Percentiles rank a stretch among this genome's conserved stretches.
phyloP scores from a whole-genome alignment of 2,113 vertebrate genomes.

The Mus musculus region DNA sequence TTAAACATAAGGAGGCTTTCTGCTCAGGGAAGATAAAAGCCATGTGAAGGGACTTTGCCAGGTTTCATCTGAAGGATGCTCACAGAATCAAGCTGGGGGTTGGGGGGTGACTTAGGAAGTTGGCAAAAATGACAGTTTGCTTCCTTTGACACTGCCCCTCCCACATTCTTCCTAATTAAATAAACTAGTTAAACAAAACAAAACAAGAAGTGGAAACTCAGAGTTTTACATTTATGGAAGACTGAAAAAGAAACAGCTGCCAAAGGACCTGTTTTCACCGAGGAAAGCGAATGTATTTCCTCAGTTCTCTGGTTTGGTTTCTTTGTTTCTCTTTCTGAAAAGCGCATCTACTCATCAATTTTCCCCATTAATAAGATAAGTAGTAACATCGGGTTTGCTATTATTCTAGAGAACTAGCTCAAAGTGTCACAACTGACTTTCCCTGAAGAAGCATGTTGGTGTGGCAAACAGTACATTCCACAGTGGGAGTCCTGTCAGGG shows the following conservation, averaged over 20 bases:
- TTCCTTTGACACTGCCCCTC: background rate
- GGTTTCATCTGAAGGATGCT: background rate
- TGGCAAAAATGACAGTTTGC: background rate
- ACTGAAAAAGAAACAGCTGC: background rate
- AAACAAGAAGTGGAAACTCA: background rate
- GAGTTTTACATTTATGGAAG: background rate
- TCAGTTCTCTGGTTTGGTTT: background rate
- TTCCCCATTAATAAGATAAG: background rate
- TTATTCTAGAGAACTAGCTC: background rate
- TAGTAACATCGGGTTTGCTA: background rate
- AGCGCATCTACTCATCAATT: background rate
- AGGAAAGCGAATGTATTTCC: background rate
- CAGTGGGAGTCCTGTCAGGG: background rate
- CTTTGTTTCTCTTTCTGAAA: background rate
- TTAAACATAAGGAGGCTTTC: slow-evolving; percentile 34
- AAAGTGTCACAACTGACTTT: background rate
- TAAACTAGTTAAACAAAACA: background rate
- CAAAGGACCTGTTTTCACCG: background rate
- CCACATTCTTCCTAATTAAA: background rate
- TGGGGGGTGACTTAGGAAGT: background rate
- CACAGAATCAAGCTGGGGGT: background rate
- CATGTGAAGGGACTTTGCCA: background rate
- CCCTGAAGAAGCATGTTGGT: background rate
- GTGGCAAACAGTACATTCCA: background rate
- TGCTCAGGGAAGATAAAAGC: slow-evolving; percentile 29